phyloP scores from a whole-genome alignment of 2,888 invertebrate genomes.

The Pharmacophagus antenor region DNA sequence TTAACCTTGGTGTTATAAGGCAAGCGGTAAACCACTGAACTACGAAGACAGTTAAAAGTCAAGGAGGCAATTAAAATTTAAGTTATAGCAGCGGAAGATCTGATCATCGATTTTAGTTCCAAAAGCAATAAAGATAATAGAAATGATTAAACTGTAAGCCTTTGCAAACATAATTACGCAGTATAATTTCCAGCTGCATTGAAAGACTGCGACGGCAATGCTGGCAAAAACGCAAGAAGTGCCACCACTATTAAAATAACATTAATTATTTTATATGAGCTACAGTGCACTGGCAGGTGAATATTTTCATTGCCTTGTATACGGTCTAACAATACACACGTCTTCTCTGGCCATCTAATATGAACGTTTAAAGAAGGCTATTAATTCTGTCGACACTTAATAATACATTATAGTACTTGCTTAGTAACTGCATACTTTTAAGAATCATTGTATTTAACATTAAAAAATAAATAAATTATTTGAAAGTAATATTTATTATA shows the following conservation, averaged over 20 bases:
- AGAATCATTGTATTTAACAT: too few species aligned
- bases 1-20: too few species aligned
- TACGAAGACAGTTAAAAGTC: too few species aligned
- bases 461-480: too few species aligned
- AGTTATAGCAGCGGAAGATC: too few species aligned
- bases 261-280: slow-evolving; percentile 14
- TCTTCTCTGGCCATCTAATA: slow-evolving; percentile 17
- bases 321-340: slow-evolving; percentile 18
- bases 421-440: too few species aligned
- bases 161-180: neutral
- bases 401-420: too few species aligned
- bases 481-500: too few species aligned
- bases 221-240: neutral
- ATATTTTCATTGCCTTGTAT: slow-evolving; percentile 11
- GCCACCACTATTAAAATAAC: slow-evolving; percentile 15
- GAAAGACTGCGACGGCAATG: neutral
- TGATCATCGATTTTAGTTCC: too few species aligned
- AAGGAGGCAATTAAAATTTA: too few species aligned
- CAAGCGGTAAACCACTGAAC: too few species aligned
- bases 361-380: slow-evolving; percentile 14
- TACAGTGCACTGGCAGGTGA: slow-evolving; percentile 16
- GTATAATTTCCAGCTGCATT: slow-evolving; percentile 12
- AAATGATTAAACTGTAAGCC: neutral
- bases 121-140: too few species aligned
- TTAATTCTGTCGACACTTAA: slow-evolving; percentile 7